Base-by-base conservation (phyloP, 2,113 vertebrate species). In the Butorides virescens region DNA sequence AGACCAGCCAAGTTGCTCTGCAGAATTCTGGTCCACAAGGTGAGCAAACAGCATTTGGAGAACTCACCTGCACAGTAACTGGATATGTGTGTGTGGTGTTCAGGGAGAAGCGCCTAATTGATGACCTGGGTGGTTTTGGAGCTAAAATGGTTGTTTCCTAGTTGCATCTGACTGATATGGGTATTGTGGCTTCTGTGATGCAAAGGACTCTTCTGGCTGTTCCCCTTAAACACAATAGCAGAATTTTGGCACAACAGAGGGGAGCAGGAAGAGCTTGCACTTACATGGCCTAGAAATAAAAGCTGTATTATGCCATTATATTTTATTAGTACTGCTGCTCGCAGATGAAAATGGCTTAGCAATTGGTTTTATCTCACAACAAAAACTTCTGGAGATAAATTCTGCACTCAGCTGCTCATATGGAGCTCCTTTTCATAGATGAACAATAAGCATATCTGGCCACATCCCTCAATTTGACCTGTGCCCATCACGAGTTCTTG, bases 11-110 rank as follows among this genome's bases (percentile, higher is more conserved):
- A 32, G 95, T 91, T 49, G 85, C 91, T 93, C 77, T 97, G 66
- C 95, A 96, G 49, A 95, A 96, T 59, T 92, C 94, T 88, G 55
- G 85, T 87, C 50, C 44, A 47, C 91, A 92, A 97, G 97, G 97
- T 97, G 75, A 97, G 93, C 42, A 79, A 93, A 89, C 76, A 82
- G 27, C 25, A 17, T 91, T 55, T 76, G 46, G 39, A 86, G 59
- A 90, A 61, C 34, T 81, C 61, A 55, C 32, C 32, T 11, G 13
- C 36, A 58, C 37, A 42, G 25, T 66, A 93, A 50, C 42, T 81
- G n/a, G 55, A 13, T 46, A 16, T 25, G n/a, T 44, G 15, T 7
- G 2, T 47, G 27, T 81, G 44, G 21, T 59, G 15, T 55, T 90
- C 34, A 81, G 22, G 32, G 29, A 71, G 32, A 61, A 59, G 16